Base-by-base conservation (phyloP, 2,888 invertebrate species). In the Phaonia tiefii region DNA sequence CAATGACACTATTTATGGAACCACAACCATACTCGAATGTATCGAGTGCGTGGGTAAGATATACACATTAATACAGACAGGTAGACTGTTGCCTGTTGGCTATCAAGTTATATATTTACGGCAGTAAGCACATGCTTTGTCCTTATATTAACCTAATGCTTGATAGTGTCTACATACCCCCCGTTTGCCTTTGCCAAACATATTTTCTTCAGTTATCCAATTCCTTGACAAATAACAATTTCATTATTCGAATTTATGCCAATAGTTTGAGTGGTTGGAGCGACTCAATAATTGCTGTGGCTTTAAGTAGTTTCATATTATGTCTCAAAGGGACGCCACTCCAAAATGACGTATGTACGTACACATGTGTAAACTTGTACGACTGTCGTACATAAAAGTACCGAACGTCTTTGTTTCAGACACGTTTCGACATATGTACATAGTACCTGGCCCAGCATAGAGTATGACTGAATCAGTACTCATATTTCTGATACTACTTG, bases 231-330 rank as follows among this genome's bases (percentile, higher is more conserved):
- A 8, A 31, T 3, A 37, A 56, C 56, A 69, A 46, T 80, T 80
- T 69, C 46, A 69, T 80, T 72, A 67, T 54, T 65, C 13, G 49
- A 69, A 71, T 65, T 0, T 71, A 58, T 49, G 49, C 49, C 39
- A 71, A 15, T 46, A 46, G 31, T 71, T 26, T 26, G 56, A 25
- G 42, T 15, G 2, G 10, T 31, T 8, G 15, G 51, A 15, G n/a
- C 58, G 8, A 26, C 51, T 66, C 74, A 70, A 66, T 58, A 66
- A 60, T 51, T 72, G 39, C 44, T 67, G 22, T 72, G 71, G 60
- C 75, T 51, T 69, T 73, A 73, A 70, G 76, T 42, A 58, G 37
- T 58, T 76, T 73, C 44, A 74, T 65, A 70, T 49, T 11, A 44
- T 31, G 44, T 74, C 80, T 66, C 74, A 74, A 60, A 66, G 66